phyloP scores from a whole-genome alignment of 2,113 vertebrate species.

The Craseonycteris thonglongyai region DNA sequence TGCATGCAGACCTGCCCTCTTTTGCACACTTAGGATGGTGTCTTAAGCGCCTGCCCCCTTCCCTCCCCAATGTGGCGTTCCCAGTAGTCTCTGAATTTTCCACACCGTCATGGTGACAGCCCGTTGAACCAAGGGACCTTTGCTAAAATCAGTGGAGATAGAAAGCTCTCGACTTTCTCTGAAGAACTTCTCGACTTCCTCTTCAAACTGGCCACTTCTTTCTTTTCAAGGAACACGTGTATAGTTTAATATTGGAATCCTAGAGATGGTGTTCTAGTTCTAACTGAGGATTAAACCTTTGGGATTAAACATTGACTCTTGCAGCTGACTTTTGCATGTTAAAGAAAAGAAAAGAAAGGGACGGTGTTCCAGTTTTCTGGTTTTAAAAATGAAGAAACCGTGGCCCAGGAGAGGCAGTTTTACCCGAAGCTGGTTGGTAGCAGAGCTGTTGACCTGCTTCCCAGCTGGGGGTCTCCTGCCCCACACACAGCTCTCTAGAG shows the following conservation, averaged over 20 bases:
- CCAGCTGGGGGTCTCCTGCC: no score
- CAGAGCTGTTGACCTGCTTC: background rate
- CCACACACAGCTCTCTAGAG: fast-evolving
- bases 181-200: fast-evolving
- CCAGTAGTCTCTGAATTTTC: background rate
- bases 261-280: background rate
- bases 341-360: background rate
- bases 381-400: background rate
- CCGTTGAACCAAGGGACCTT: background rate
- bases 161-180: background rate
- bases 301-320: background rate
- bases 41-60: fast-evolving
- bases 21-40: background rate
- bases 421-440: background rate
- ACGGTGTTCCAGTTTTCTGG: background rate
- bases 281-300: background rate
- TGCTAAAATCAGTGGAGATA: background rate
- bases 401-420: background rate
- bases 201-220: fast-evolving
- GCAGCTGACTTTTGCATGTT: background rate
- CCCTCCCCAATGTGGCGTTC: fast-evolving
- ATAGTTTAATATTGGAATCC: background rate
- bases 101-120: background rate
- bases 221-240: background rate
- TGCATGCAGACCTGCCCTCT: fast-evolving